Conservation (phyloP, 2,797 vertebrate species). For the Sylvia borin region DNA sequence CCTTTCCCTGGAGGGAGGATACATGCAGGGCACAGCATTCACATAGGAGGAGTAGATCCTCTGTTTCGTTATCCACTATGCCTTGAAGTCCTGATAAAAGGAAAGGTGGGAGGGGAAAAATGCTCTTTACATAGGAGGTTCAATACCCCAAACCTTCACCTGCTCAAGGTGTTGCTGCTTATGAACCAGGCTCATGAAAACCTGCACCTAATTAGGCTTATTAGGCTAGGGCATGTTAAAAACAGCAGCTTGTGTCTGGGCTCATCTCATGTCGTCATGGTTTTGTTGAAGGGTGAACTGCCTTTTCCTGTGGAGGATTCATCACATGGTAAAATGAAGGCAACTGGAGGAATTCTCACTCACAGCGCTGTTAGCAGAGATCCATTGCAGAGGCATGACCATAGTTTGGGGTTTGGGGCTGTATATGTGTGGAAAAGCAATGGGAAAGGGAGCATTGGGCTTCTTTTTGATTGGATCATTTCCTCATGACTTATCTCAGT, state of each 20-base stretch:
- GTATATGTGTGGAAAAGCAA: not conserved
- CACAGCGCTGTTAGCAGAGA: not conserved
- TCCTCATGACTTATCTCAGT: not conserved
- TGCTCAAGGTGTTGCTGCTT: not conserved
- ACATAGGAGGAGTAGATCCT: not conserved
- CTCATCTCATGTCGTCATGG: accelerated
- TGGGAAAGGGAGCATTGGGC: not conserved
- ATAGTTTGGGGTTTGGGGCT: not conserved
- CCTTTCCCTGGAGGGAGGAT: not conserved
- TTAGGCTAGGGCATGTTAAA: not conserved
- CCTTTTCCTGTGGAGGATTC: not conserved
- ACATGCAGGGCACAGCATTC: not conserved
- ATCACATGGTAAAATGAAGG: accelerated
- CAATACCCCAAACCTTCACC: not conserved
- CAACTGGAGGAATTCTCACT: not conserved
- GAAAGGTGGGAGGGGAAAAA: not conserved
- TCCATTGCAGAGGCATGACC: not conserved
- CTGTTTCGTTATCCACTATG: not conserved
- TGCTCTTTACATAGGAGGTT: not conserved
- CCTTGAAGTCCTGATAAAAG: not conserved
- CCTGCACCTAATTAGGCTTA: not conserved
- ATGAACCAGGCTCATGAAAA: not conserved
- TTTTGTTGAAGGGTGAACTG: not conserved
- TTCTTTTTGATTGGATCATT: not conserved
- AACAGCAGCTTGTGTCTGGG: not conserved